Evolutionary conservation across 2,797 vertebrate species (phyloP).

Genomic region (Fundulus diaphanus): DNA sequence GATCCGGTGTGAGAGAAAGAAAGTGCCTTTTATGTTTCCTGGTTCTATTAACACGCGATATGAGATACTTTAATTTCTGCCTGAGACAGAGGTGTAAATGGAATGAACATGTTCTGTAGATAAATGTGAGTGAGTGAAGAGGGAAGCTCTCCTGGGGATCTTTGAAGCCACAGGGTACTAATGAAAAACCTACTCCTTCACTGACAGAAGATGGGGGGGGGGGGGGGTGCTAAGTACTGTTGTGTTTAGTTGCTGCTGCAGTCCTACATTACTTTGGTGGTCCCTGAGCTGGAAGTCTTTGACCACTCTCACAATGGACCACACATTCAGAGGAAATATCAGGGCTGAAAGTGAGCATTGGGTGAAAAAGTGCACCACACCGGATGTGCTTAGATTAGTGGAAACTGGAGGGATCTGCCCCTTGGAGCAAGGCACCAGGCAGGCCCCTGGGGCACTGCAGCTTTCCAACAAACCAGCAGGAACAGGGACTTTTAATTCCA

Average conservation of each 20-base stretch:
- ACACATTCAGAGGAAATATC: constrained; percentile 74
- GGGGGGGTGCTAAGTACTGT: constrained; percentile 4
- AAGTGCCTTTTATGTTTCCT: neutral
- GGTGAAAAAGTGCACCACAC: constrained; percentile 75
- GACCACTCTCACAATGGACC: constrained; percentile 74
- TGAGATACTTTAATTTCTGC: neutral
- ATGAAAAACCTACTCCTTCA: neutral
- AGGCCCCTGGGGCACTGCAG: constrained; percentile 33
- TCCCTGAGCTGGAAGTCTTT: constrained; percentile 61
- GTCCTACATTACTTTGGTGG: constrained; percentile 67
- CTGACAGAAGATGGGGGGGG: neutral
- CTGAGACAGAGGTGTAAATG: neutral
- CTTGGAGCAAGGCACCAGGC: constrained; percentile 51
- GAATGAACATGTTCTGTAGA: neutral
- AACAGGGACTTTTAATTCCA: constrained; percentile 54
- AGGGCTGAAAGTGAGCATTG: constrained; percentile 63
- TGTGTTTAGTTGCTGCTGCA: constrained; percentile 18
- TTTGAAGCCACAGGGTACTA: constrained; percentile 5
- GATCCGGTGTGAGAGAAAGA: neutral
- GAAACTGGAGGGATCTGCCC: constrained; percentile 59
- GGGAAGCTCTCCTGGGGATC: neutral
- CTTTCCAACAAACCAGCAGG: constrained; percentile 53
- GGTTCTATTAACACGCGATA: neutral
- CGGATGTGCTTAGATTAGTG: constrained; percentile 80
- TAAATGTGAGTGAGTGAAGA: neutral